These are phyloP conservation scores for Drosophila imparisetae DNA, from an alignment of 2,888 invertebrate species.

Conservation along the genomic window DNA sequence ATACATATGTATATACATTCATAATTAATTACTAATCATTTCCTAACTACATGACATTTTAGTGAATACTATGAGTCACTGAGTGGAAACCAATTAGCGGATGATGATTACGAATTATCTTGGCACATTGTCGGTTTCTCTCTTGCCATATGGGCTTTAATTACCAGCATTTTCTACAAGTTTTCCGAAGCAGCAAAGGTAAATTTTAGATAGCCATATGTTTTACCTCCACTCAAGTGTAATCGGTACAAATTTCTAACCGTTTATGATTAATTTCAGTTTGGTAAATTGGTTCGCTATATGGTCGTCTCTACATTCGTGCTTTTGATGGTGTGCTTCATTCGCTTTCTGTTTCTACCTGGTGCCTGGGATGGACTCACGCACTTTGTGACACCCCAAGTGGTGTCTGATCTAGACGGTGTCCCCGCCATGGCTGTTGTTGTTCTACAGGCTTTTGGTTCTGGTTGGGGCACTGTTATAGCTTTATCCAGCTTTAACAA, in stretches of 20 bases:
- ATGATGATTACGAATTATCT: constrained; percentile 46
- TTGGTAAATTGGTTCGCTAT: constrained; percentile 73
- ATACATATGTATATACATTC: not conserved
- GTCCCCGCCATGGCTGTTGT: constrained; percentile 45
- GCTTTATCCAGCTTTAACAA: constrained; percentile 93
- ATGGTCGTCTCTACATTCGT: constrained; percentile 54
- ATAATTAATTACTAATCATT: not conserved
- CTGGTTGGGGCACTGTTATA: constrained; percentile 92
- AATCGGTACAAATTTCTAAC: not conserved
- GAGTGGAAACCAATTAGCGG: fast-evolving
- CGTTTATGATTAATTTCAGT: constrained; percentile 46
- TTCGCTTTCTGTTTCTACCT: constrained; percentile 74
- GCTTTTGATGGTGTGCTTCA: constrained; percentile 63
- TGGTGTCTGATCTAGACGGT: constrained; percentile 5
- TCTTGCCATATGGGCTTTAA: constrained; percentile 64
- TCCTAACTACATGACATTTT: not conserved
- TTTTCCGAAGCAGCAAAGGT: constrained; percentile 68
- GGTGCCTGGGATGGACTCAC: constrained; percentile 56
- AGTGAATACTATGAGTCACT: constrained; percentile 26
- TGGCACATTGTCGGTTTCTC: constrained; percentile 69
- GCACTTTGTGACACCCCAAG: constrained; percentile 35
- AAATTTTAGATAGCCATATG: not conserved
- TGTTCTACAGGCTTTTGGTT: constrained; percentile 91
- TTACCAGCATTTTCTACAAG: constrained; percentile 65
- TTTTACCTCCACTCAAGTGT: not conserved